These are phyloP conservation scores for Sylvia atricapilla DNA, from an alignment of 2,113 vertebrate species.

Conservation along the genomic window DNA sequence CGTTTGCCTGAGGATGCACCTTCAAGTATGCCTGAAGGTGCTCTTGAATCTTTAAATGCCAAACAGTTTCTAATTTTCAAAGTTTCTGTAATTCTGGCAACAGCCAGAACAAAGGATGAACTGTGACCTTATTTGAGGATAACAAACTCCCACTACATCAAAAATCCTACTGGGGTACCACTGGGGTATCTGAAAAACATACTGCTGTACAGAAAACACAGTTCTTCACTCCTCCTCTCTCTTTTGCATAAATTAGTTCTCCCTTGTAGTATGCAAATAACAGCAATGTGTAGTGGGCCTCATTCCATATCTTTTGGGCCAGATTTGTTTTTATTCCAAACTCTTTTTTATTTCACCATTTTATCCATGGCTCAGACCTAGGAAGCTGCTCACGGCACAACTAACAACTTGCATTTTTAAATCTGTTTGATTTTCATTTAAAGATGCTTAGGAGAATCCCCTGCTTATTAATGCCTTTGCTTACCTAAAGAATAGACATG, in stretches of 20 bases:
- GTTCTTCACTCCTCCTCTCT: neutral
- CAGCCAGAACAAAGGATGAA: neutral
- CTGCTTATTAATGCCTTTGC: neutral
- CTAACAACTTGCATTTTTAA: neutral
- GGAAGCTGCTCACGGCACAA: neutral
- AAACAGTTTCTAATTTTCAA: neutral
- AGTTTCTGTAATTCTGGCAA: neutral
- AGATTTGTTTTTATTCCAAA: neutral
- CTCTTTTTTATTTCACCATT: neutral
- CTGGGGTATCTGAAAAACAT: neutral
- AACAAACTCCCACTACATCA: neutral
- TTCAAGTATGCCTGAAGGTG: neutral
- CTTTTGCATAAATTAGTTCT: conserved; percentile 18
- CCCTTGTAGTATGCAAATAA: conserved; percentile 37
- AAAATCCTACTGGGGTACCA: neutral
- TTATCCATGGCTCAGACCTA: neutral
- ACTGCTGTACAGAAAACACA: neutral
- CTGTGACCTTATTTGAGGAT: neutral
- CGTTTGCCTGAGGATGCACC: neutral
- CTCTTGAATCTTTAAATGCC: neutral
- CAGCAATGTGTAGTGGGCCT: neutral
- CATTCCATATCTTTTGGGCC: neutral
- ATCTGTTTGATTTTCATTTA: neutral
- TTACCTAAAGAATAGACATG: neutral
- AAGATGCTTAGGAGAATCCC: neutral